Evolutionary conservation across 2,888 invertebrate genomes (phyloP), one percentile per base, ranked within the genome.

Genomic region (Microplitis deprimator): DNA sequence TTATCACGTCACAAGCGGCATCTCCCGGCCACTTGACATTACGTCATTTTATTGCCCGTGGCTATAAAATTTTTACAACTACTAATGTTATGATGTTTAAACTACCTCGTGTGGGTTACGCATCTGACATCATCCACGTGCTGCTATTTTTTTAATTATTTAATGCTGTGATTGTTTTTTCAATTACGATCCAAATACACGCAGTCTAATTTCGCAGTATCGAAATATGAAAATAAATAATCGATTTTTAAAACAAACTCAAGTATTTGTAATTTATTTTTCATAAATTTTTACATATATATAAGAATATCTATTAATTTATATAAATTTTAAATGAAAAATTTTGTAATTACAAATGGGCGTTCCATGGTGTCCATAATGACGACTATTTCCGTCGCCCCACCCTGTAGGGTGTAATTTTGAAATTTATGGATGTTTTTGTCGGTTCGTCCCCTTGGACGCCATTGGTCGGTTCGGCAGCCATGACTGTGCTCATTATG

Each of bases 21-120:
- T 77, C 77, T 84, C 83, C 84, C 84, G 84, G 85, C 86, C 85
- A 84, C 84, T 85, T 82, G 81, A 82, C 60, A 84, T 89, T 89
- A 88, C 89, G 89, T 89, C 89, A 89, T 83, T 90, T 90, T 89
- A 89, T 89, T 88, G 87, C 85, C 87, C 86, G 85, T 83, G 85
- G 89, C 89, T 89, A 85, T 89, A 90, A 90, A 88, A 84, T 86
- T 89, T 89, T 89, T 89, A 89, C 88, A 88, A 84, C 75, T 79
- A 80, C 81, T 82, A 82, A 84, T 81, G 83, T 84, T 81, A 81
- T 85, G 84, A 82, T 81, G 78, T 75, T 75, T 79, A 75, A 78
- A 79, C 81, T 80, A 80, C 81, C 79, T 81, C 78, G 64, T 73
- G 76, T 50, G 50, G 13, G 50, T 50, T 50, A 50, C 50, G 69